Evolutionary conservation across 2,888 invertebrate genomes (phyloP).

Genomic region (Lingula anatina): DNA sequence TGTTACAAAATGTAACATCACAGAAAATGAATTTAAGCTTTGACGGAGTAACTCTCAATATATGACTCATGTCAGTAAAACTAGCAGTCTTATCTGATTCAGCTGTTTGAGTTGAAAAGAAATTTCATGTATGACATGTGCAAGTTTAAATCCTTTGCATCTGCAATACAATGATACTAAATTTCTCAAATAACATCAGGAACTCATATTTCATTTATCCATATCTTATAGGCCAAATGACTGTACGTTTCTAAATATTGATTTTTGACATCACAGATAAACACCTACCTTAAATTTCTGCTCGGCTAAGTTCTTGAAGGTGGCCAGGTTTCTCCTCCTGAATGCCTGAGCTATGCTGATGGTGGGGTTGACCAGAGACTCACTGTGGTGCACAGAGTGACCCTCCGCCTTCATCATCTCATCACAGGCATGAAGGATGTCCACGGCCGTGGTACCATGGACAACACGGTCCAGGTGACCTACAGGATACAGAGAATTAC

Average conservation of each 20-base stretch:
- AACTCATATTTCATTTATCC: too few relatives aligned
- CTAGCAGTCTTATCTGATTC: too few relatives aligned
- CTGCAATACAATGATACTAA: too few relatives aligned
- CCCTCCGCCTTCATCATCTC: conserved; percentile 58
- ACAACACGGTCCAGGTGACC: conserved; percentile 93
- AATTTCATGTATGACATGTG: too few relatives aligned
- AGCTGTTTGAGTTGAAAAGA: too few relatives aligned
- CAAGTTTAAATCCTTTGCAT: too few relatives aligned
- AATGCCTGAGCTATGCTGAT: conserved; percentile 45
- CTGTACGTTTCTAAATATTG: neutral
- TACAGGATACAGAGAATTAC: conserved; percentile 32
- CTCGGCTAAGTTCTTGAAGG: conserved; percentile 48
- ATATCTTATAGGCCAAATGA: neutral
- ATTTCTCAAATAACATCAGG: too few relatives aligned
- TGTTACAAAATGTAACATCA: too few relatives aligned
- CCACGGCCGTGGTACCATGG: conserved; percentile 92
- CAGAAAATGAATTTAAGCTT: too few relatives aligned
- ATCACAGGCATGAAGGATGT: conserved; percentile 91
- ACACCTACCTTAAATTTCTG: conserved; percentile 32
- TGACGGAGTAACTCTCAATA: too few relatives aligned
- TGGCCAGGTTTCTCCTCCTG: conserved; percentile 43
- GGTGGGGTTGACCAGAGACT: conserved; percentile 39
- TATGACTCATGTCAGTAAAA: too few relatives aligned
- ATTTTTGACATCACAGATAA: conserved; percentile 3
- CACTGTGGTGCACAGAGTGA: conserved; percentile 27